Conservation (phyloP, 2,113 vertebrate genomes). For the Haemorhous mexicanus region DNA sequence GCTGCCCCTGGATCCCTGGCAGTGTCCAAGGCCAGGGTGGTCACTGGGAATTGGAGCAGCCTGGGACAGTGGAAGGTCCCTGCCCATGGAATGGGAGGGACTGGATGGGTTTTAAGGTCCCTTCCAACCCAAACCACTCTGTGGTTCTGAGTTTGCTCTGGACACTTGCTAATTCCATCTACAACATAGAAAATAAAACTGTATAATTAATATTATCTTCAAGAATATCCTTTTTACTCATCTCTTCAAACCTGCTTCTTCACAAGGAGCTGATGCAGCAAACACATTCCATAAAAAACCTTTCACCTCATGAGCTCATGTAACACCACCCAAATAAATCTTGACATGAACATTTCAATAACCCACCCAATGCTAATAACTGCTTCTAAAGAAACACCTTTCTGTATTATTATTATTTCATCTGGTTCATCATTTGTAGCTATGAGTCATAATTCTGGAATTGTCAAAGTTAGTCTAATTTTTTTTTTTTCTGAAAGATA, state of each 20-base stretch:
- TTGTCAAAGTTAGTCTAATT: neutral
- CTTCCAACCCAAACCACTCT: neutral
- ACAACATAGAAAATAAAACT: neutral
- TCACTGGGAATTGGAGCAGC: neutral
- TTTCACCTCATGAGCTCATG: neutral
- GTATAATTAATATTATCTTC: neutral
- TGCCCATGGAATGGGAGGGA: neutral
- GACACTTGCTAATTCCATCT: neutral
- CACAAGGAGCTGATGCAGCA: neutral
- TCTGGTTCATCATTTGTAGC: neutral
- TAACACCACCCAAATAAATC: neutral
- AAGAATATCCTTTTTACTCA: neutral
- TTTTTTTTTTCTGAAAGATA: neutral
- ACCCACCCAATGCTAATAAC: neutral
- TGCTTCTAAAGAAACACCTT: neutral
- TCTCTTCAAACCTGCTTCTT: neutral
- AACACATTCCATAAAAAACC: fast-evolving
- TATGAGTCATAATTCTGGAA: neutral
- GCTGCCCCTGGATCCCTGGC: neutral
- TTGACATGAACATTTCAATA: neutral
- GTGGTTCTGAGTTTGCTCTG: neutral
- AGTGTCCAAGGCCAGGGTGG: neutral
- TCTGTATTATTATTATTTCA: neutral
- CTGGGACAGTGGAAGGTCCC: neutral
- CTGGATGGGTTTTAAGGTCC: fast-evolving